Conservation (phyloP, 2,888 invertebrate species). For the Xestia xanthographa region DNA sequence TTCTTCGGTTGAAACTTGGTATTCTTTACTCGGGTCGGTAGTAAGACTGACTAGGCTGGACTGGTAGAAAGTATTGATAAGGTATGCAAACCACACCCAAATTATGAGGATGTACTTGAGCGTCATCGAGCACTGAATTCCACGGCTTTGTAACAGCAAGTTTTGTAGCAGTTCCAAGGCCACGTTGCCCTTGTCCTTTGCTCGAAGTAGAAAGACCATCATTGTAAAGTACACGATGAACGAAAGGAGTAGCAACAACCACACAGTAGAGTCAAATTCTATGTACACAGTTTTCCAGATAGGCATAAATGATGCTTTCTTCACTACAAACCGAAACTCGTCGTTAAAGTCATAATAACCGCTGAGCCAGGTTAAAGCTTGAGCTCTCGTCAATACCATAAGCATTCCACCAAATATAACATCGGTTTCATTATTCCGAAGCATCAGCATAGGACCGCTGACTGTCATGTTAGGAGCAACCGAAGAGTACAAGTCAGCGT, state of each 20-base stretch:
- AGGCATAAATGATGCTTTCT: conserved; percentile 64
- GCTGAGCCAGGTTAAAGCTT: conserved; percentile 68
- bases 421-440: conserved; percentile 67
- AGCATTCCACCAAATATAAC: conserved; percentile 65
- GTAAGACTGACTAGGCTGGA: conserved; percentile 74
- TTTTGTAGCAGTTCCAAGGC: conserved; percentile 70
- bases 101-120: conserved; percentile 66
- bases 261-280: conserved; percentile 72
- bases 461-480: conserved; percentile 56
- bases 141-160: conserved; percentile 69
- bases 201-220: conserved; percentile 56
- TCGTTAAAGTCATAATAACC: conserved; percentile 71
- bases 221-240: conserved; percentile 68
- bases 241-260: conserved; percentile 69
- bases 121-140: conserved; percentile 55
- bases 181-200: conserved; percentile 67
- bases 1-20: conserved; percentile 73
- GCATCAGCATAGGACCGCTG: conserved; percentile 55
- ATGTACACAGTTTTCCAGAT: conserved; percentile 72
- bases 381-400: conserved; percentile 51
- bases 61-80: conserved; percentile 74
- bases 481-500: conserved; percentile 38
- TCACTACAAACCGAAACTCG: conserved; percentile 70
- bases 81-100: conserved; percentile 76
- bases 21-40: conserved; percentile 68